A percentile compares a stretch with the other conserved stretches of the same genome.
Conservation (phyloP, 2,888 invertebrate species). For the Rhabditoides inermis region DNA sequence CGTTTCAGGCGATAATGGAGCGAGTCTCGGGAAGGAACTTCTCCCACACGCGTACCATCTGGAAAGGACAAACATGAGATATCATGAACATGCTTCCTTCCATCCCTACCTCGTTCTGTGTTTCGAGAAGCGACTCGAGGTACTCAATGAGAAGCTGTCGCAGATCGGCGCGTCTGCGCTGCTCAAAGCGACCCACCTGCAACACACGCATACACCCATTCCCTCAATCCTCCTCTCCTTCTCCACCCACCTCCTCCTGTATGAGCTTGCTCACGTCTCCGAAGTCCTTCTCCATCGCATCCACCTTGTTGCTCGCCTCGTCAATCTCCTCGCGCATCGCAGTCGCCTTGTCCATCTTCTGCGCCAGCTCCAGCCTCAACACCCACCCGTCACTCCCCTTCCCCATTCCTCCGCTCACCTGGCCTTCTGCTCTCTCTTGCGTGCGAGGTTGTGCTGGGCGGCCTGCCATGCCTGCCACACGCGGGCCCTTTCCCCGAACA, state of each 20-base stretch:
- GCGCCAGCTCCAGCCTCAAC: slow-evolving; percentile 70
- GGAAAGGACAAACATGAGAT: slow-evolving; percentile 44
- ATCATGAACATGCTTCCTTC: not conserved
- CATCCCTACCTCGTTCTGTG: slow-evolving; percentile 75
- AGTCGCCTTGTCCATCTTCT: slow-evolving; percentile 79
- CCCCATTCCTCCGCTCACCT: slow-evolving; percentile 56
- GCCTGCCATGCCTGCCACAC: slow-evolving; percentile 96
- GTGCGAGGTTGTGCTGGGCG: slow-evolving; percentile 83
- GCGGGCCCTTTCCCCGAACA: slow-evolving; percentile 68
- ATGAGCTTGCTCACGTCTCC: slow-evolving; percentile 68
- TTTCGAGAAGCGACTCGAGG: slow-evolving; percentile 83
- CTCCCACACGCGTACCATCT: slow-evolving; percentile 90
- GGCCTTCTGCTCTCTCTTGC: slow-evolving; percentile 84
- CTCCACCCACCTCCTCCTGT: slow-evolving; percentile 72
- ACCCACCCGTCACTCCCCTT: not conserved
- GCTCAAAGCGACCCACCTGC: slow-evolving; percentile 76
- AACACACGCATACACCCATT: not conserved
- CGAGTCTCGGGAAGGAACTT: slow-evolving; percentile 88
- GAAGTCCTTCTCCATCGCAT: slow-evolving; percentile 65
- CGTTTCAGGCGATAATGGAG: slow-evolving; percentile 61
- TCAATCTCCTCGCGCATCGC: slow-evolving; percentile 70
- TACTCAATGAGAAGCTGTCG: slow-evolving; percentile 80
- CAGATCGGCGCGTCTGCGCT: slow-evolving; percentile 85
- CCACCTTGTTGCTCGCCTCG: slow-evolving; percentile 58
- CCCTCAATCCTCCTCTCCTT: not conserved